Evolutionary conservation across 2,113 vertebrate genomes (phyloP).

Genomic region (Mus spicilegus): DNA sequence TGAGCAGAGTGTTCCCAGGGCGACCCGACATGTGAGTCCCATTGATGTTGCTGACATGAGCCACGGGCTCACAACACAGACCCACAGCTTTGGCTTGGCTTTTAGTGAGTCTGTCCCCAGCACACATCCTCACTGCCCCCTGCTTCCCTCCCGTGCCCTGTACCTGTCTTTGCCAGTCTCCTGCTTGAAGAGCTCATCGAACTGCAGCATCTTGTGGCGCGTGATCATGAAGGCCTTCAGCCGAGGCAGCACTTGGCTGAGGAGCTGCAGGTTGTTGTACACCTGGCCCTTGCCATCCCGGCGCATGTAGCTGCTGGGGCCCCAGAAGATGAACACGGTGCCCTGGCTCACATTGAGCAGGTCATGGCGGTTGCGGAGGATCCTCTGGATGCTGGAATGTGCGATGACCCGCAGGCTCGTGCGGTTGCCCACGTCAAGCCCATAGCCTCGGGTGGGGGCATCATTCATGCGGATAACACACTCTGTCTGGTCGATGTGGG

Average conservation of each 20-base stretch:
- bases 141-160: neutral
- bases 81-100: neutral
- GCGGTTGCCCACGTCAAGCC: conserved; percentile 92
- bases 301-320: conserved; percentile 98
- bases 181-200: conserved; percentile 97
- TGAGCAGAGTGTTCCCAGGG: neutral
- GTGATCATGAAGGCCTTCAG: conserved; percentile 96
- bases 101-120: neutral
- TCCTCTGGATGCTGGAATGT: conserved; percentile 97
- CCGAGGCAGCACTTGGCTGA: conserved; percentile 95
- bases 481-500: conserved; percentile 93
- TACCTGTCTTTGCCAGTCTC: conserved; percentile 99
- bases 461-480: conserved; percentile 99
- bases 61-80: neutral
- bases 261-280: conserved; percentile 97
- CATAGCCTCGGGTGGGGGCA: conserved; percentile 91
- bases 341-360: conserved; percentile 96
- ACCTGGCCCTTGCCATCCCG: conserved; percentile 96
- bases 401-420: conserved; percentile 97
- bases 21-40: neutral
- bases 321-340: conserved; percentile 98
- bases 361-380: conserved; percentile 93
- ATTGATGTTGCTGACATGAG: rapidly evolving
- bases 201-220: conserved; percentile 98
- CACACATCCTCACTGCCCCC: rapidly evolving